Conservation (phyloP, 2,888 invertebrate genomes). For the Galerucella calmariensis region DNA sequence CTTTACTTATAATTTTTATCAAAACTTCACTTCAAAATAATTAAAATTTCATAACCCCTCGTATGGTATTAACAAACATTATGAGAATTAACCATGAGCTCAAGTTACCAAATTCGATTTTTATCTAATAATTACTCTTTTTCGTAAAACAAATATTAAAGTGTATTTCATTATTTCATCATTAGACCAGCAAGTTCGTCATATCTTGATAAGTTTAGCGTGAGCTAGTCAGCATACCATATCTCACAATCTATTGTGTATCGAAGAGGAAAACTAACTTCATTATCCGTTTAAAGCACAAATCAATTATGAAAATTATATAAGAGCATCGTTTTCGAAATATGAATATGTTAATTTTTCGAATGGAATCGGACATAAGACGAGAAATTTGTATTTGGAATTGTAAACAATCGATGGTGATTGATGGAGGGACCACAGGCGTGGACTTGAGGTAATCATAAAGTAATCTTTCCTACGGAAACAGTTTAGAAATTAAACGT, state of each 20-base stretch:
- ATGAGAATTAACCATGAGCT: background rate
- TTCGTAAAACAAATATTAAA: conserved; percentile 19
- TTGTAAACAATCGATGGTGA: conserved; percentile 28
- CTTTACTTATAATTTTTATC: too few species aligned
- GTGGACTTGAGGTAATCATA: conserved; percentile 6
- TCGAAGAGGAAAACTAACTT: conserved; percentile 20
- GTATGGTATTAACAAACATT: background rate
- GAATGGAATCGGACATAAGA: conserved; percentile 36
- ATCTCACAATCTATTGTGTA: conserved; percentile 26
- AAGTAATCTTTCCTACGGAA: conserved; percentile 9
- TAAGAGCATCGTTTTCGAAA: conserved; percentile 35
- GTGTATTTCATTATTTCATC: conserved; percentile 28
- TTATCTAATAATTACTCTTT: conserved; percentile 25
- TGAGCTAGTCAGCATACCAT: conserved; percentile 27
- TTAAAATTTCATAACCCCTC: too few species aligned
- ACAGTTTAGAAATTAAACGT: conserved; percentile 2
- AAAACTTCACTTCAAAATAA: too few species aligned
- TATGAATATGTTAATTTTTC: conserved; percentile 41
- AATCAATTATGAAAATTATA: conserved; percentile 44
- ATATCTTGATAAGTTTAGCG: conserved; percentile 28
- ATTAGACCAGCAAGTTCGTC: conserved; percentile 10
- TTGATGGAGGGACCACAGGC: conserved; percentile 12
- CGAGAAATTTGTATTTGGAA: conserved; percentile 32
- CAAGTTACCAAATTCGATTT: conserved; percentile 16
- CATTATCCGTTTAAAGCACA: conserved; percentile 37